A percentile compares a stretch with the other conserved stretches of the same genome.
phyloP scores from a whole-genome alignment of 2,888 invertebrate species.

The Piscicola geometra region DNA sequence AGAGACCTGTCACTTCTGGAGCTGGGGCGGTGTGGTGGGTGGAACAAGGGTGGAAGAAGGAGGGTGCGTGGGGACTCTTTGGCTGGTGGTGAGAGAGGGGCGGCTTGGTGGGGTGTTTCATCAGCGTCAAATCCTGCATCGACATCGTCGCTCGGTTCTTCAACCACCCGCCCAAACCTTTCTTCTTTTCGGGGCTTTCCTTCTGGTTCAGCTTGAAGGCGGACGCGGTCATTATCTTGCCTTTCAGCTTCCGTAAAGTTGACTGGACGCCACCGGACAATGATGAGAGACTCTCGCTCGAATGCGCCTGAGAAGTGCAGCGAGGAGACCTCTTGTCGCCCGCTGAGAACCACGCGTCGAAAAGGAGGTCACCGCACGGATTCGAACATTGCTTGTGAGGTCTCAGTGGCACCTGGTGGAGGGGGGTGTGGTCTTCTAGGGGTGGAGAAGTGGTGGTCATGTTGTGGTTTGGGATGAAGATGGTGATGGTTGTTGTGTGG shows the following conservation, averaged over 20 bases:
- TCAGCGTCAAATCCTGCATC: conserved; percentile 16
- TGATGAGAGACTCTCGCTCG: conserved; percentile 27
- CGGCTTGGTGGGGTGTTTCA: neutral
- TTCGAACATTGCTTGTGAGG: conserved; percentile 51
- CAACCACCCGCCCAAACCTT: neutral
- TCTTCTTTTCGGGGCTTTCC: conserved; percentile 6
- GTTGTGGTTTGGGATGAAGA: too few relatives aligned
- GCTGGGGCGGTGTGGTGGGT: neutral
- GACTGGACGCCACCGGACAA: neutral
- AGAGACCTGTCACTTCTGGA: conserved; percentile 49
- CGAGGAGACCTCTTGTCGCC: neutral
- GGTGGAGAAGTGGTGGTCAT: too few relatives aligned
- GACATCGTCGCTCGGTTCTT: conserved; percentile 15
- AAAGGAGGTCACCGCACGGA: conserved; percentile 51
- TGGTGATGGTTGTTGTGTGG: too few relatives aligned
- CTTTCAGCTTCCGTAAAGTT: conserved; percentile 40
- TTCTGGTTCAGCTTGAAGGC: conserved; percentile 20
- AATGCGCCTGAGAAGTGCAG: neutral
- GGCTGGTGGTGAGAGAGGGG: neutral
- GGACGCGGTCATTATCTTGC: conserved; percentile 32
- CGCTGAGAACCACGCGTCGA: conserved; percentile 51
- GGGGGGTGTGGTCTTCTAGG: too few relatives aligned
- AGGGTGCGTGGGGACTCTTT: neutral
- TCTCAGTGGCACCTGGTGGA: conserved; percentile 47
- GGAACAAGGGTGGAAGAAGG: neutral